These are phyloP conservation scores for Spea multiplicata DNA, from an alignment of 2,113 vertebrate genomes.

Conservation along the genomic window DNA sequence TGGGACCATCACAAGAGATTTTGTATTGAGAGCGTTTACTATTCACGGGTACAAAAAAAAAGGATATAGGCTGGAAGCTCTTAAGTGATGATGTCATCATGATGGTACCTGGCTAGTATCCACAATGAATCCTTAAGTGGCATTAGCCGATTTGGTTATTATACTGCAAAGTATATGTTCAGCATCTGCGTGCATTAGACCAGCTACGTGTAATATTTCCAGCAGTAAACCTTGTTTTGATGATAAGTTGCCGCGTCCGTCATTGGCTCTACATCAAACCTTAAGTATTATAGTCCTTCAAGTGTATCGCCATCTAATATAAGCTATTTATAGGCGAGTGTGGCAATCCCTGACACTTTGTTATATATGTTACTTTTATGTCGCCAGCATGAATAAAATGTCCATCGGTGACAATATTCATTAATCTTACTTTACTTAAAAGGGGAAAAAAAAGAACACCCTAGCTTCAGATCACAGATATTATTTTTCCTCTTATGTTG, in stretches of 20 bases:
- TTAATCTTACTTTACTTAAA: background rate
- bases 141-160: too few species aligned
- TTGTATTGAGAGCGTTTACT: too few species aligned
- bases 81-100: too few species aligned
- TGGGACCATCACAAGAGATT: too few species aligned
- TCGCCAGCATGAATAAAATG: background rate
- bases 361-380: background rate
- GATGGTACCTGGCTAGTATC: too few species aligned
- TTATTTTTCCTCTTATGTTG: too few species aligned
- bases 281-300: background rate
- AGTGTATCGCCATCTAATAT: background rate
- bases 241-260: background rate
- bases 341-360: background rate
- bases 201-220: background rate
- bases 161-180: too few species aligned
- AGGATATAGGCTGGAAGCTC: too few species aligned
- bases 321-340: background rate
- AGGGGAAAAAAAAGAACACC: background rate
- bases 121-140: too few species aligned
- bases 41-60: too few species aligned
- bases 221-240: background rate
- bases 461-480: background rate
- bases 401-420: background rate
- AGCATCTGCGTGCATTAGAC: background rate
- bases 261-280: background rate